These are phyloP conservation scores for Cynoglossus semilaevis DNA, from an alignment of 2,113 vertebrate genomes.

Conservation along the genomic window DNA sequence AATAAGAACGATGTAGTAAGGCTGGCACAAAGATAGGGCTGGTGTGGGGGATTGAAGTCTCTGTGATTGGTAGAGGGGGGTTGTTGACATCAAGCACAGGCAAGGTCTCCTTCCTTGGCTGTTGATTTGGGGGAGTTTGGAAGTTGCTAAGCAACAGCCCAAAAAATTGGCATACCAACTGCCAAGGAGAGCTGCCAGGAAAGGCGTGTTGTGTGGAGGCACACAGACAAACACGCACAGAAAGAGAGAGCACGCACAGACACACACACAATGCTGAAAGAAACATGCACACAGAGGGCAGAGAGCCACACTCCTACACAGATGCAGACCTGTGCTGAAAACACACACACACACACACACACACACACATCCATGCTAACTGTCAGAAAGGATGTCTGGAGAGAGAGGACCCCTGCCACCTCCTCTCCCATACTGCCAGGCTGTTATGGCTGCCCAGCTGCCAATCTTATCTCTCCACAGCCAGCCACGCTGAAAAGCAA, in stretches of 20 bases:
- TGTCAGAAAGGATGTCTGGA: conserved; percentile 68
- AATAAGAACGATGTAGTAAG: conserved; percentile 55
- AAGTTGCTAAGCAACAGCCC: conserved; percentile 80
- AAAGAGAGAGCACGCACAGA: conserved; percentile 10
- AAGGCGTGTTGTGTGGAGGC: conserved; percentile 73
- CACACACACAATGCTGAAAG: too few species aligned
- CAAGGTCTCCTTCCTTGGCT: conserved; percentile 67
- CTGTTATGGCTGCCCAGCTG: conserved; percentile 64
- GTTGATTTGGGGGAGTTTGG: conserved; percentile 74
- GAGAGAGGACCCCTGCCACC: conserved; percentile 68
- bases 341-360: conserved; percentile 1
- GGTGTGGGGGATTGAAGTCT: conserved; percentile 48
- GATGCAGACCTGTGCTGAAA: neutral
- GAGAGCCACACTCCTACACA: conserved; percentile 21
- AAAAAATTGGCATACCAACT: conserved; percentile 72
- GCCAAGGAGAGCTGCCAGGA: conserved; percentile 73
- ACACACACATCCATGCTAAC: conserved; percentile 21
- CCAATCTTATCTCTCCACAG: conserved; percentile 66
- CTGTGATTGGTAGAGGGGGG: conserved; percentile 33
- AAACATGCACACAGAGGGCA: neutral
- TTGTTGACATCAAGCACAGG: conserved; percentile 54
- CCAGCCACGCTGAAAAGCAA: conserved; percentile 68
- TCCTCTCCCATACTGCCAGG: conserved; percentile 67
- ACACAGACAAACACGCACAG: conserved; percentile 54
- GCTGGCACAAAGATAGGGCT: conserved; percentile 50